These are phyloP conservation scores for Phoxinus dragarum DNA, from an alignment of 2,797 vertebrate species.

Conservation along the genomic window DNA sequence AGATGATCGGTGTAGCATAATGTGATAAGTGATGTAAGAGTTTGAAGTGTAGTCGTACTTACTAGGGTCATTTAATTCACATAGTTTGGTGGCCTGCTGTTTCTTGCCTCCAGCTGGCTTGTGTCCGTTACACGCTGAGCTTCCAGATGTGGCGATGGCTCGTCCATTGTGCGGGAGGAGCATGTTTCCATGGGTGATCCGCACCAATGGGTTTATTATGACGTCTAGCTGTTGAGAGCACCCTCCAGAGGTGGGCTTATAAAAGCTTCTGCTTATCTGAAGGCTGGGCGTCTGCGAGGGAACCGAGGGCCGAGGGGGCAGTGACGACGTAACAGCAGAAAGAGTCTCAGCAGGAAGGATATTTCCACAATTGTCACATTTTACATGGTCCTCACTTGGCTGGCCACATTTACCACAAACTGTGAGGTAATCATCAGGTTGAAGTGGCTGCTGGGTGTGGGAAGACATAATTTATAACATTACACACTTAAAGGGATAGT, in stretches of 20 bases:
- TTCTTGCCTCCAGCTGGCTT: conserved; percentile 79
- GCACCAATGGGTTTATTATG: conserved; percentile 74
- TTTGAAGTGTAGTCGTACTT: conserved; percentile 68
- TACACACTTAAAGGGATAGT: not conserved
- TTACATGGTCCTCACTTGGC: conserved; percentile 79
- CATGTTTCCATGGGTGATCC: conserved; percentile 73
- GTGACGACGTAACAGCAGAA: conserved; percentile 71
- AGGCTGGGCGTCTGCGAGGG: conserved; percentile 80
- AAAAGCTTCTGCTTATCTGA: conserved; percentile 84
- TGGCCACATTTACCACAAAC: conserved; percentile 83
- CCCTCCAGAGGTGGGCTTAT: conserved; percentile 74
- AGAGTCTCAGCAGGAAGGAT: conserved; percentile 72
- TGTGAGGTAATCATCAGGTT: conserved; percentile 73
- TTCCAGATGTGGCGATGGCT: conserved; percentile 71
- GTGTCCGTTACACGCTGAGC: conserved; percentile 70
- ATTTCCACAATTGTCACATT: conserved; percentile 83
- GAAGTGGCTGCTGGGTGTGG: conserved; percentile 70
- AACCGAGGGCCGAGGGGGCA: conserved; percentile 84
- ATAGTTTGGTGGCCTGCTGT: conserved; percentile 73
- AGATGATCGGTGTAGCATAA: not conserved
- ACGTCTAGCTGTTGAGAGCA: conserved; percentile 68
- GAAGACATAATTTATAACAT: not conserved
- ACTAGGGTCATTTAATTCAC: conserved; percentile 92
- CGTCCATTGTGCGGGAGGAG: conserved; percentile 80
- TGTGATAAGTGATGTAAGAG: not conserved